Evolutionary conservation across 2,797 vertebrate species (phyloP).

Genomic region (Chelmon rostratus): DNA sequence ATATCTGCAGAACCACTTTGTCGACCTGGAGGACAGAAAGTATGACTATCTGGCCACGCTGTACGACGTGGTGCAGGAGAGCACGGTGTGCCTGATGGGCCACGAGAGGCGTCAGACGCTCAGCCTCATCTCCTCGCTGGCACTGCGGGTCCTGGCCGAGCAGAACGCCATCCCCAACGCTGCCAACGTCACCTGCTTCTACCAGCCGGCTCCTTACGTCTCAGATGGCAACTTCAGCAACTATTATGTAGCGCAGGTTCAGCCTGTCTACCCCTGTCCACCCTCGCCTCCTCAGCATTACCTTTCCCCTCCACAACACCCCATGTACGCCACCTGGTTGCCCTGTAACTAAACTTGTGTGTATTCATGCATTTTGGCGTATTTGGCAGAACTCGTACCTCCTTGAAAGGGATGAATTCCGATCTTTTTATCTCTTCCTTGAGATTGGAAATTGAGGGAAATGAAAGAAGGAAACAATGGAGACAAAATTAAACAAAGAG

Average conservation of each 20-base stretch:
- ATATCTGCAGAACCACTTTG: constrained; percentile 99
- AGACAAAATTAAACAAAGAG: constrained; percentile 20
- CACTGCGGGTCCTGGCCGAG: constrained; percentile 93
- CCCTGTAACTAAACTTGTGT: constrained; percentile 92
- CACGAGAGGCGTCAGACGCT: constrained; percentile 96
- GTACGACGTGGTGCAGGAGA: constrained; percentile 95
- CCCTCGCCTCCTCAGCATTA: constrained; percentile 88
- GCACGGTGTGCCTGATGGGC: constrained; percentile 99
- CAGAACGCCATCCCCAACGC: constrained; percentile 97
- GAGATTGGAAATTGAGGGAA: constrained; percentile 28
- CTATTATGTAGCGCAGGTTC: constrained; percentile 97
- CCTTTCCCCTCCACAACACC: constrained; percentile 79
- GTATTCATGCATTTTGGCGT: constrained; percentile 20
- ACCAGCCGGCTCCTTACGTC: constrained; percentile 97
- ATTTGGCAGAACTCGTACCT: constrained; percentile 16
- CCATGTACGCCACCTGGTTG: constrained; percentile 94
- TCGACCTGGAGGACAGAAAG: constrained; percentile 97
- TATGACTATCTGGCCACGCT: constrained; percentile 98
- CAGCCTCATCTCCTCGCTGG: constrained; percentile 95
- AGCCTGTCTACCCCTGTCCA: constrained; percentile 90
- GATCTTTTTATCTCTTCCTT: constrained; percentile 24
- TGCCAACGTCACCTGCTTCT: constrained; percentile 98
- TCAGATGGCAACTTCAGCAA: constrained; percentile 98
- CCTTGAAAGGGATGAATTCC: constrained; percentile 21
- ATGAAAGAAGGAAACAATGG: constrained; percentile 16